Evolutionary conservation across 2,797 vertebrate species (phyloP).

Genomic region (Microhierax caerulescens): DNA sequence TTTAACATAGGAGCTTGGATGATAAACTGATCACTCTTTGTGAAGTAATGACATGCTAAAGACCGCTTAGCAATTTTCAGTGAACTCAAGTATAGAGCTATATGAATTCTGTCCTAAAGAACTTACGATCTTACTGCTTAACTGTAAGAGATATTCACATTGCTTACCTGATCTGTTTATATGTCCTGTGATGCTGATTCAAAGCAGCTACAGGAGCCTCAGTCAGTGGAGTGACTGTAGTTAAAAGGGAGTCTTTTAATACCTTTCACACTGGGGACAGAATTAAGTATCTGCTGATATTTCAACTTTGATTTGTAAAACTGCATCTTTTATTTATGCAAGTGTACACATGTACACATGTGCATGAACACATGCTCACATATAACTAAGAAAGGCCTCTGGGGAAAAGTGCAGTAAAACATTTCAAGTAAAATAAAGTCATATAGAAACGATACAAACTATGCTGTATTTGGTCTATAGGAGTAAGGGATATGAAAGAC

Average conservation of each 20-base stretch:
- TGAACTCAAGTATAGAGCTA: neutral
- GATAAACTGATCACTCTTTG: neutral
- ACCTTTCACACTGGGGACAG: neutral
- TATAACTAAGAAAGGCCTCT: neutral
- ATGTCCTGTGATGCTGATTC: neutral
- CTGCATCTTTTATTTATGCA: neutral
- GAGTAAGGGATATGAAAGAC: neutral
- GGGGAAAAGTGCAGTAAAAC: neutral
- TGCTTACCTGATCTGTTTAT: neutral
- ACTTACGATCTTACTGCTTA: neutral
- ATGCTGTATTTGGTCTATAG: neutral
- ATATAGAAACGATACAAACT: neutral
- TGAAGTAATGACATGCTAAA: neutral
- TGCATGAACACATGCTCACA: neutral
- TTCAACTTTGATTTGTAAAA: neutral
- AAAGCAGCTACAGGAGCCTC: neutral
- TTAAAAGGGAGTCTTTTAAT: neutral
- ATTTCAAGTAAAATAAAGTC: neutral
- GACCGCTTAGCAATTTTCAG: neutral
- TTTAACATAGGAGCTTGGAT: neutral
- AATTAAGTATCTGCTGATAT: neutral
- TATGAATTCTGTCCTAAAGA: neutral
- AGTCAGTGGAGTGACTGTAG: neutral
- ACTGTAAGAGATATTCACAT: neutral
- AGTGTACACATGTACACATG: accelerated